phyloP scores from a whole-genome alignment of 1,140 invertebrate genomes.

The Heliconius hermathena region DNA sequence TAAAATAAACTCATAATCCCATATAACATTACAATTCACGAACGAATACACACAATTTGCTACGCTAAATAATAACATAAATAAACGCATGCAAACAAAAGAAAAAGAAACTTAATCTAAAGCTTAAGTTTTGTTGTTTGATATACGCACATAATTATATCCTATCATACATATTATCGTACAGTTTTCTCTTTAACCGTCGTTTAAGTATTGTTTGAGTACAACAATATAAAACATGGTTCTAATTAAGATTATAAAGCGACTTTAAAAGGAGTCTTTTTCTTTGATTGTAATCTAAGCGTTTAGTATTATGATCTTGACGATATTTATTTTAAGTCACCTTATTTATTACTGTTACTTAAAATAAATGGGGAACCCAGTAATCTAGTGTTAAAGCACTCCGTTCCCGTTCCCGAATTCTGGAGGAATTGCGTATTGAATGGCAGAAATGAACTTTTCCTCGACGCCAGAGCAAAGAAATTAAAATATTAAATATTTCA shows the following conservation, averaged over 20 bases:
- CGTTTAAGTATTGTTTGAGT: constrained; percentile 6
- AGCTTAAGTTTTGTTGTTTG: neutral
- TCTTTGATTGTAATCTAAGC: neutral
- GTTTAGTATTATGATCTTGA: neutral
- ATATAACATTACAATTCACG: too few relatives aligned
- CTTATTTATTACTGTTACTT: too few relatives aligned
- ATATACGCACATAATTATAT: neutral
- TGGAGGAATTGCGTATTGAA: too few relatives aligned
- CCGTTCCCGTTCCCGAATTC: too few relatives aligned
- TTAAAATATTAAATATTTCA: too few relatives aligned
- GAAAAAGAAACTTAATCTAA: constrained; percentile 7
- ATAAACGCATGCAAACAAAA: neutral
- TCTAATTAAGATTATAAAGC: neutral
- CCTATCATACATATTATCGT: constrained; percentile 3
- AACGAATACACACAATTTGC: too few relatives aligned
- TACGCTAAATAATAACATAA: neutral
- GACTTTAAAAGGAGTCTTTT: neutral
- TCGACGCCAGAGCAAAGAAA: too few relatives aligned
- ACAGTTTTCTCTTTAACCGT: neutral
- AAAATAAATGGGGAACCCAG: too few relatives aligned
- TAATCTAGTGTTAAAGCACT: too few relatives aligned
- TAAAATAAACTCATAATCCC: too few relatives aligned
- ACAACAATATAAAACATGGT: neutral
- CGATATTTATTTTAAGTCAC: too few relatives aligned
- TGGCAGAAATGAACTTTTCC: too few relatives aligned